A percentile compares a stretch with the other conserved stretches of the same genome.
These are phyloP conservation scores for Helicolenus hilgendorfi DNA, from an alignment of 2,797 vertebrate genomes.

Conservation along the genomic window DNA sequence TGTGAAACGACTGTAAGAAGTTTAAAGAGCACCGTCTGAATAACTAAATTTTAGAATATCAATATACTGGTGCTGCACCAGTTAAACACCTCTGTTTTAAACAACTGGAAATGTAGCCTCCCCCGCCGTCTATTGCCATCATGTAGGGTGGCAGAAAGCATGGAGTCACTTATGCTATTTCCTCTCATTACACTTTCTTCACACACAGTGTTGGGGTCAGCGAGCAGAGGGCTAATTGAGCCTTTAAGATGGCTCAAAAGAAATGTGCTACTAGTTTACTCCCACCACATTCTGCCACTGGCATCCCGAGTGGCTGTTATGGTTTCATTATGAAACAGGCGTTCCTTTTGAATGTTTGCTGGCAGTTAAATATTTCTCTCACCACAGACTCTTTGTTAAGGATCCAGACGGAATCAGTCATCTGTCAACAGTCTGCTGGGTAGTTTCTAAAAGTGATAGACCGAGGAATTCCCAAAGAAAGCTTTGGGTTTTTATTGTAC, in stretches of 20 bases:
- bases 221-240: constrained; percentile 52
- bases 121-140: constrained; percentile 12
- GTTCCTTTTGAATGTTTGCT: constrained; percentile 52
- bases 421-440: background rate
- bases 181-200: constrained; percentile 66
- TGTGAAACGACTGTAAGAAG: background rate
- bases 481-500: background rate
- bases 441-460: constrained; percentile 4
- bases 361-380: constrained; percentile 42
- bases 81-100: background rate
- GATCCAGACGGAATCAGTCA: constrained; percentile 14
- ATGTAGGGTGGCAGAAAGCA: constrained; percentile 38
- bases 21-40: background rate
- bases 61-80: background rate
- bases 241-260: constrained; percentile 35
- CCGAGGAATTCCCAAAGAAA: background rate
- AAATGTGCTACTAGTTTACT: constrained; percentile 65
- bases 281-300: constrained; percentile 40
- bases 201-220: constrained; percentile 49
- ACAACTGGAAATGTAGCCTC: background rate
- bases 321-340: constrained; percentile 48
- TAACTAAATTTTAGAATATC: background rate
- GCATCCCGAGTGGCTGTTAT: constrained; percentile 45
- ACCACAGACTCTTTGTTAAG: constrained; percentile 35
- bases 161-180: constrained; percentile 61